Conservation (phyloP, 1,140 invertebrate species). For the Paramacrobiotus metropolitanus region DNA sequence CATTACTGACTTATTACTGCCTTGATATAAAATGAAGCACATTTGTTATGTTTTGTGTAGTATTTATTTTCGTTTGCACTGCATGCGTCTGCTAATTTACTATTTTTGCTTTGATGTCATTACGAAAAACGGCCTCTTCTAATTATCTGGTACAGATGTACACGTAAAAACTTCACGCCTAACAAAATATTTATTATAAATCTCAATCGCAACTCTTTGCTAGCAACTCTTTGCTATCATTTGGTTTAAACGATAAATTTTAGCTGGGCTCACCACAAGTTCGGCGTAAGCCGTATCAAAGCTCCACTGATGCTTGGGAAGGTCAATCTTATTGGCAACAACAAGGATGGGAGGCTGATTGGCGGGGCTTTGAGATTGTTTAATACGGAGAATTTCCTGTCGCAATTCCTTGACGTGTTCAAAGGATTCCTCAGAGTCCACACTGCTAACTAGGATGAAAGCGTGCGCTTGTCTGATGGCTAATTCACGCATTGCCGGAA, state of each 20-base stretch:
- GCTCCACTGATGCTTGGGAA: not conserved
- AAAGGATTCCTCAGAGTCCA: not conserved
- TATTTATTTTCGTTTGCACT: too few relatives aligned
- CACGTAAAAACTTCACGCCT: too few relatives aligned
- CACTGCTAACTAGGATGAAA: constrained; percentile 17
- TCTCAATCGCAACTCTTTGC: too few relatives aligned
- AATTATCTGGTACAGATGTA: too few relatives aligned
- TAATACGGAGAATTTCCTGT: not conserved
- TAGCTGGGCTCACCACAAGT: not conserved
- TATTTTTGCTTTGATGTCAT: too few relatives aligned
- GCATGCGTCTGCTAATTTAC: too few relatives aligned
- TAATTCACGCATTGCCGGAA: constrained; percentile 22
- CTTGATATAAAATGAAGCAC: too few relatives aligned
- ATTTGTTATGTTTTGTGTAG: too few relatives aligned
- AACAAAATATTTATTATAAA: too few relatives aligned
- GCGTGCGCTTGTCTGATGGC: constrained; percentile 18
- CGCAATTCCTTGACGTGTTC: not conserved
- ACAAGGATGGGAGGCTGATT: not conserved
- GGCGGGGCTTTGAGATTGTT: too few relatives aligned
- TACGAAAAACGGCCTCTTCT: too few relatives aligned
- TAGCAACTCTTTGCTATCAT: not conserved
- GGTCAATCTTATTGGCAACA: not conserved
- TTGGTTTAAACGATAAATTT: not conserved
- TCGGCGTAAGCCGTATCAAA: not conserved
- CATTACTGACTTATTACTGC: too few relatives aligned